Base-by-base conservation (phyloP, 2,797 vertebrate genomes). In the Cuculus canorus region DNA sequence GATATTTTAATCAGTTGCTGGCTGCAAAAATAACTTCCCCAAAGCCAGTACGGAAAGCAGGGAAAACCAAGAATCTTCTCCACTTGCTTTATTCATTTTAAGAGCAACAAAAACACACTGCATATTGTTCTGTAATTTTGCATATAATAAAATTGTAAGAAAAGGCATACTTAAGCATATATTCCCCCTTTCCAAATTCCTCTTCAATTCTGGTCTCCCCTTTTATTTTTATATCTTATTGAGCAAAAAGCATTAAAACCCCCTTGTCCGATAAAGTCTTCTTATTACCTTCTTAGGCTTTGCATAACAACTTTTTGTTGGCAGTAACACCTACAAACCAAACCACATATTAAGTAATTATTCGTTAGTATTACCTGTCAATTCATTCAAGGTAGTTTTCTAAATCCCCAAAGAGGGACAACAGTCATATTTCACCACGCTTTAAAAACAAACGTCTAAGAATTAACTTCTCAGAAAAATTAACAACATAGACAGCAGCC, bases 271-370 rank as follows among this genome's bases (percentile, higher is more conserved):
- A 90, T 54, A 79, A 87, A 92, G 32, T 82, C 77, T 76, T 90
- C 83, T 92, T 65, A 89, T 95, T 86, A 94, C 81, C 88, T 95
- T 95, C 94, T 95, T 95, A 90, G 94, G 90, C 83, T 96, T 96
- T 96, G 94, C 81, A 96, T 92, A 84, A 90, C 90, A 93, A 94
- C 75, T 88, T 96, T 96, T 95, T 95, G 94, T 90, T 95, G 94
- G 77, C 90, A 95, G 93, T 93, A 96, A 95, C 68, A 96, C 94
- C 92, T 95, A 95, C 86, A 95, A 96, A 96, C 86, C 95, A 97
- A 96, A 92, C 91, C 92, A 96, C 86, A 95, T 21, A 93, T 93
- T 72, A 95, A 93, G 91, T 73, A 88, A 90, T 90, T 95, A 95
- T 93, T 90, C 75, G 50, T 73, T 90, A 94, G 92, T 59, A 88